These are phyloP conservation scores for Schrankia costaestrigalis DNA, from an alignment of 2,888 invertebrate species.

Conservation along the genomic window DNA sequence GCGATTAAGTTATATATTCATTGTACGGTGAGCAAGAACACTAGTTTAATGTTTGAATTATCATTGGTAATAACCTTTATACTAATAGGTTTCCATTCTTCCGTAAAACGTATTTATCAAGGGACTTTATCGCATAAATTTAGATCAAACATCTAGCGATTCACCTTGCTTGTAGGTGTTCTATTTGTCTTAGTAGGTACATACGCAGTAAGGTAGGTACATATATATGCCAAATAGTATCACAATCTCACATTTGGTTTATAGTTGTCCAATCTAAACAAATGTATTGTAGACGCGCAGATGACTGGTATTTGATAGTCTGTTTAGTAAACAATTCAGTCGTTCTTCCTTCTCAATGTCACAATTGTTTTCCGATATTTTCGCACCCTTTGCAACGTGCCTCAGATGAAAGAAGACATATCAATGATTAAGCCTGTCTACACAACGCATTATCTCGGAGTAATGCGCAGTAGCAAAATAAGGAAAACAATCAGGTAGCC, in stretches of 20 bases:
- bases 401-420: slow-evolving; percentile 42
- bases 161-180: too few relatives aligned
- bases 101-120: slow-evolving; percentile 3
- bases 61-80: too few relatives aligned
- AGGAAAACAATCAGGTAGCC: slow-evolving; percentile 20
- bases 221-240: too few relatives aligned
- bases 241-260: slow-evolving; percentile 28
- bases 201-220: too few relatives aligned
- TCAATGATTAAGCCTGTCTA: slow-evolving; percentile 41
- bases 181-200: too few relatives aligned
- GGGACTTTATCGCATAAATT: too few relatives aligned
- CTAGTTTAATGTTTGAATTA: too few relatives aligned
- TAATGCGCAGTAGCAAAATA: slow-evolving; percentile 40
- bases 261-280: slow-evolving; percentile 43
- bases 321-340: slow-evolving; percentile 62
- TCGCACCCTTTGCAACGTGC: slow-evolving; percentile 35
- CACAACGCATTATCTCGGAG: slow-evolving; percentile 34
- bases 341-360: slow-evolving; percentile 39
- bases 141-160: too few relatives aligned
- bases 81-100: slow-evolving; percentile 6
- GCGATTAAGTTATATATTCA: slow-evolving; percentile 27
- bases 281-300: slow-evolving; percentile 45
- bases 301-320: slow-evolving; percentile 53
- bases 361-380: slow-evolving; percentile 33
- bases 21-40: background rate